Conservation (phyloP, 2,888 invertebrate genomes). For the Oasisia sp. region DNA sequence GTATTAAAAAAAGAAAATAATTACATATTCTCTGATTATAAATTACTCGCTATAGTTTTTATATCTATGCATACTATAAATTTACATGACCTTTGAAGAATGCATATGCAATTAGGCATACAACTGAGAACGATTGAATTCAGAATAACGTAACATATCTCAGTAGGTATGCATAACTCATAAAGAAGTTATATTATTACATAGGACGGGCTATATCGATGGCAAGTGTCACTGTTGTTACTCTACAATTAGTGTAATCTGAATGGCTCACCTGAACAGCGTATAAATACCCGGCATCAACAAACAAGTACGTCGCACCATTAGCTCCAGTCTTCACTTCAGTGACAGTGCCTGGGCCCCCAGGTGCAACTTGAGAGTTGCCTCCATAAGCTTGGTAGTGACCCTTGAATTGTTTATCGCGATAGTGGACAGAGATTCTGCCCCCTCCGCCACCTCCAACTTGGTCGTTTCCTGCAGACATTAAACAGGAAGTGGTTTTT, state of each 20-base stretch:
- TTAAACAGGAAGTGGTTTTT: not conserved
- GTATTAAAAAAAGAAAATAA: not conserved
- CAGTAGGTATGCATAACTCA: no score
- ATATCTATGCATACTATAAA: not conserved
- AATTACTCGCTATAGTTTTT: no score
- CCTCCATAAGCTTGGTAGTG: constrained; percentile 45
- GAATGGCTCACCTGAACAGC: not conserved
- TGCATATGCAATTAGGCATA: no score
- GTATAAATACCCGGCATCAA: not conserved
- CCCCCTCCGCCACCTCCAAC: constrained; percentile 49
- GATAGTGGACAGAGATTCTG: constrained; percentile 45
- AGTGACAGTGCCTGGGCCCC: constrained; percentile 51
- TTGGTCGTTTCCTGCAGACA: not conserved
- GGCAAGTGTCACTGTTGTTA: not conserved
- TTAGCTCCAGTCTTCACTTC: constrained; percentile 9
- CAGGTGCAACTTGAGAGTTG: constrained; percentile 37
- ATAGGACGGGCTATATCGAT: not conserved
- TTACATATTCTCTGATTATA: no score
- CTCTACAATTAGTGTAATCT: constrained; percentile 35
- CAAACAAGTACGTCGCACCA: not conserved
- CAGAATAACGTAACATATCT: no score
- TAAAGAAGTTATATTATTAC: no score
- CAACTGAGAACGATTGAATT: no score
- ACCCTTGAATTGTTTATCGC: constrained; percentile 46
- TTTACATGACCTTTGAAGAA: no score